Evolutionary conservation across 2,113 vertebrate species (phyloP).

Genomic region (Ivindomyrus marchei): DNA sequence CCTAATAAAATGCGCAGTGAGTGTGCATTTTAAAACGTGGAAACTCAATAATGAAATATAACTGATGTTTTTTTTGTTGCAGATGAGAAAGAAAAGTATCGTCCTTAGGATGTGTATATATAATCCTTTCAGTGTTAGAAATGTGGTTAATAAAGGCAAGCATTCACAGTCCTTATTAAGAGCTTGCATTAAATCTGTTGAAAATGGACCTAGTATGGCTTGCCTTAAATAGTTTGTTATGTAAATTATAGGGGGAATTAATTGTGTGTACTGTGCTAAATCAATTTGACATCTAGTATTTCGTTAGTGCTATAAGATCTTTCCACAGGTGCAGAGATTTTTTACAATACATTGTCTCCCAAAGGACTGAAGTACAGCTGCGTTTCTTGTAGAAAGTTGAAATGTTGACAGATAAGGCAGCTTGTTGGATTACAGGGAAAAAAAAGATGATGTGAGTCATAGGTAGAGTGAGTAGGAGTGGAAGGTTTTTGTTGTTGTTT

Average conservation of each 20-base stretch:
- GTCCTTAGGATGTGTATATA: not conserved
- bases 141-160: not conserved
- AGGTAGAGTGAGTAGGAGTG: not conserved
- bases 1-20: not conserved
- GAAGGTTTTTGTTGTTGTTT: not conserved
- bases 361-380: not conserved
- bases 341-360: not conserved
- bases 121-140: not conserved
- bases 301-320: not conserved
- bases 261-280: not conserved
- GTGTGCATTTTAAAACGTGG: not conserved
- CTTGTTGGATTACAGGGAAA: conserved; percentile 11
- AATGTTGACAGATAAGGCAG: not conserved
- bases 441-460: conserved; percentile 5
- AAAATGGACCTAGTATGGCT: not conserved
- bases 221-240: not conserved
- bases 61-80: not conserved
- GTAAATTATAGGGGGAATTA: not conserved
- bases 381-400: not conserved
- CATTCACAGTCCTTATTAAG: not conserved
- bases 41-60: not conserved
- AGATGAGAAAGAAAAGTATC: not conserved
- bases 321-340: not conserved
- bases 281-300: not conserved
- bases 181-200: not conserved